These are phyloP conservation scores for Telmatherina bonti DNA, from an alignment of 2,797 vertebrate species.

Conservation along the genomic window DNA sequence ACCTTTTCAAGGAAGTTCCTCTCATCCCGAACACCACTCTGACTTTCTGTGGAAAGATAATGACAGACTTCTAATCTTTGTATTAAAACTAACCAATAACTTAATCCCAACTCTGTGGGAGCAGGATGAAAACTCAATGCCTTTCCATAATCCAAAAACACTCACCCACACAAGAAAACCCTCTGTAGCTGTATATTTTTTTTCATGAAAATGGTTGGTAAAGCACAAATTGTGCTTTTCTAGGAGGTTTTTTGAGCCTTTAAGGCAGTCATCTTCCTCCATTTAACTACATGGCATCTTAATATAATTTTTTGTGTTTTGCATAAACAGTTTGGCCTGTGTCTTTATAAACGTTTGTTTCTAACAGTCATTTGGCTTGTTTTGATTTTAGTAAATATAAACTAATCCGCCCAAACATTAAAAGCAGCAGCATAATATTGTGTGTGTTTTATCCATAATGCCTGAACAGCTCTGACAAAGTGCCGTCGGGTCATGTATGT, in stretches of 20 bases:
- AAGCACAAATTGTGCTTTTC: not conserved
- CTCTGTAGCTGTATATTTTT: not conserved
- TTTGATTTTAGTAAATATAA: not conserved
- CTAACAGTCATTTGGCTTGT: not conserved
- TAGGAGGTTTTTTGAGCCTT: not conserved
- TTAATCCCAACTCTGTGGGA: too few species aligned
- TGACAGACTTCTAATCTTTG: too few species aligned
- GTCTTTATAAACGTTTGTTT: not conserved
- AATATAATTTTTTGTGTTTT: not conserved
- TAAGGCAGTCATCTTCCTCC: not conserved
- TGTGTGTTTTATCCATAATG: not conserved
- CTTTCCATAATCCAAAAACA: not conserved
- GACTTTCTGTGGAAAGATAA: conserved; percentile 47
- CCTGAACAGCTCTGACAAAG: too few species aligned
- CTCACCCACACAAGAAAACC: not conserved
- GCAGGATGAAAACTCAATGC: too few species aligned
- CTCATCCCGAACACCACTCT: conserved; percentile 6
- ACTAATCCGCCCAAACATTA: not conserved
- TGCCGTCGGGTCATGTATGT: too few species aligned
- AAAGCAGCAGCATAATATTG: not conserved
- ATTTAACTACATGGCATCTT: not conserved
- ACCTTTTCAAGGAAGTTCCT: conserved; percentile 22
- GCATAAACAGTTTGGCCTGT: not conserved
- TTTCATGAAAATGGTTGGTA: not conserved
- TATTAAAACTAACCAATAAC: too few species aligned